Conservation (phyloP, 2,797 vertebrate species). For the Holocentrus rufus region DNA sequence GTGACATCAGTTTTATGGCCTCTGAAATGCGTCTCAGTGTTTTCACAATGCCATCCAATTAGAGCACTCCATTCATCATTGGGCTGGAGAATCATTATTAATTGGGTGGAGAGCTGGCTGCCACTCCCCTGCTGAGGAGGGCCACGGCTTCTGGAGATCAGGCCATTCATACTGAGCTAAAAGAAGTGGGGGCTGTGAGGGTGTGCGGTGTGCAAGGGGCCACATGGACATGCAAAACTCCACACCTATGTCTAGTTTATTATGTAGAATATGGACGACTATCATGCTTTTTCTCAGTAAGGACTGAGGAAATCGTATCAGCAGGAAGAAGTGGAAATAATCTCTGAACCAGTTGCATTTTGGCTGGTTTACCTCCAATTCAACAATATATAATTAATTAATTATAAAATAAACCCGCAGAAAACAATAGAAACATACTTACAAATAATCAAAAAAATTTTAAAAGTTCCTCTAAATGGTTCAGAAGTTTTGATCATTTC, state of each 20-base stretch:
- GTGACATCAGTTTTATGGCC: slow-evolving; percentile 84
- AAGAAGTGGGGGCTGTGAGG: slow-evolving; percentile 53
- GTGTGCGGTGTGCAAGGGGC: slow-evolving; percentile 43
- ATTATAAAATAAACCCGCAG: no score
- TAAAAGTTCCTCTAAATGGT: neutral
- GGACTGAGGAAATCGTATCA: neutral
- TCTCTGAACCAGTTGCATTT: neutral
- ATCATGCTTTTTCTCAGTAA: neutral
- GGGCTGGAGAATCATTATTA: slow-evolving; percentile 83
- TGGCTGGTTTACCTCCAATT: neutral
- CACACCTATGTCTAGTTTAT: slow-evolving; percentile 47
- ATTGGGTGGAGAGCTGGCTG: slow-evolving; percentile 82
- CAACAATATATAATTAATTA: neutral
- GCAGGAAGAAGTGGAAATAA: neutral
- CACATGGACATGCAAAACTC: slow-evolving; percentile 40
- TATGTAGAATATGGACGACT: neutral
- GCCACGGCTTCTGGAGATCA: slow-evolving; percentile 68
- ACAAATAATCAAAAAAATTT: neutral
- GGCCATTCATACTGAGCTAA: slow-evolving; percentile 61
- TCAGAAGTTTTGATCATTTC: neutral
- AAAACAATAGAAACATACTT: no score
- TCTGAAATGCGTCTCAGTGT: slow-evolving; percentile 82
- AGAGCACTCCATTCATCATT: slow-evolving; percentile 85
- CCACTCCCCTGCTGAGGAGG: slow-evolving; percentile 81
- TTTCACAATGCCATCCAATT: slow-evolving; percentile 87